phyloP scores from a whole-genome alignment of 2,797 vertebrate species.

The Pogonophryne albipinna region DNA sequence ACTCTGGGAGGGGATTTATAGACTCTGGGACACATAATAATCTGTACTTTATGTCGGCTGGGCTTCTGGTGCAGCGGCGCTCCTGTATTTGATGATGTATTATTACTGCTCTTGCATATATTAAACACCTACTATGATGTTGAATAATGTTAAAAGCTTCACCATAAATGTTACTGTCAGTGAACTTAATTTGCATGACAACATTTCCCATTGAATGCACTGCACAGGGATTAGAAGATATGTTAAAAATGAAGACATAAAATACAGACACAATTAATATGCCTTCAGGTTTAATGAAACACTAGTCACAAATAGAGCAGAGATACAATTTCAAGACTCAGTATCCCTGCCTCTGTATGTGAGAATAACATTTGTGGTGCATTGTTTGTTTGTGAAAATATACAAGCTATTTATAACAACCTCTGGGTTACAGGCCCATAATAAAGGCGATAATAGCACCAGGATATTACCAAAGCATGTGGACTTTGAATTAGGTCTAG shows the following conservation, averaged over 20 bases:
- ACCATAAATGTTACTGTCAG: neutral
- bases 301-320: neutral
- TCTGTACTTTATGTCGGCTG: constrained; percentile 32
- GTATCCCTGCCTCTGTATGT: neutral
- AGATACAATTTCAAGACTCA: neutral
- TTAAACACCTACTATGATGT: constrained; percentile 1
- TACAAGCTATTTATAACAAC: constrained; percentile 5
- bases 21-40: neutral
- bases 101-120: neutral
- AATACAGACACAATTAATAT: neutral
- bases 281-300: constrained; percentile 16
- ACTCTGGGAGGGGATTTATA: neutral
- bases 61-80: constrained; percentile 12
- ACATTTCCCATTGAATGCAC: neutral
- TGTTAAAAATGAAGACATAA: constrained; percentile 5
- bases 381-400: constrained; percentile 23
- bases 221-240: neutral
- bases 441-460: constrained; percentile 22
- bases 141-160: neutral
- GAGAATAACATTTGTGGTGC: neutral
- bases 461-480: constrained; percentile 39
- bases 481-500: constrained; percentile 66
- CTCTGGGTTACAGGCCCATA: constrained; percentile 32
- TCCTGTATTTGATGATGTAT: neutral
- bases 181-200: neutral